phyloP scores from a whole-genome alignment of 2,888 invertebrate species.

The Clepsis dumicolana region DNA sequence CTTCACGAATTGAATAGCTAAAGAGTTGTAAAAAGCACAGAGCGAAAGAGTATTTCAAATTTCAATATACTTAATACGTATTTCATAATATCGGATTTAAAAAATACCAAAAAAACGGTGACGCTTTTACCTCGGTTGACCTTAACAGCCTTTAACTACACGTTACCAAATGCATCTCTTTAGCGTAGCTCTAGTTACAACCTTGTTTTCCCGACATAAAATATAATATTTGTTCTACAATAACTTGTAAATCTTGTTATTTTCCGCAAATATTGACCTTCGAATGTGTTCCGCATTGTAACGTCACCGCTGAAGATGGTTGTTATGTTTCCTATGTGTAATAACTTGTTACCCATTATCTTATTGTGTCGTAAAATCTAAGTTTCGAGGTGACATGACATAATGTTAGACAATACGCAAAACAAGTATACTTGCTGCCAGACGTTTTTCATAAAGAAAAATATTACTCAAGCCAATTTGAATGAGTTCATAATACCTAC shows the following conservation, averaged over 20 bases:
- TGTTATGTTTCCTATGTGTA: slow-evolving; percentile 37
- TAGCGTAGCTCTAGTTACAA: slow-evolving; percentile 49
- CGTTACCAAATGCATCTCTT: slow-evolving; percentile 31
- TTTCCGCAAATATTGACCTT: slow-evolving; percentile 55
- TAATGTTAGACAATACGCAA: not conserved
- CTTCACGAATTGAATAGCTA: no score
- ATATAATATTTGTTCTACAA: slow-evolving; percentile 54
- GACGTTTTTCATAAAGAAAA: no score
- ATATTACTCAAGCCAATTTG: no score
- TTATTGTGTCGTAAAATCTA: slow-evolving; percentile 24
- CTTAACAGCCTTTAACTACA: slow-evolving; percentile 45
- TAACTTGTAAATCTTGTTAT: slow-evolving; percentile 55
- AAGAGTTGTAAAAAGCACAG: no score
- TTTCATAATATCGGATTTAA: no score
- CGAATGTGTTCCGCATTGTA: slow-evolving; percentile 39
- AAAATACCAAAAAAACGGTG: no score
- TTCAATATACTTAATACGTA: no score
- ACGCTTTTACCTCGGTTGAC: no score
- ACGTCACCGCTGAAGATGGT: slow-evolving; percentile 51
- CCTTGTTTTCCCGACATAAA: slow-evolving; percentile 16
- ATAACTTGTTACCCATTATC: slow-evolving; percentile 35
- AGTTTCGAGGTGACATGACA: slow-evolving; percentile 22
- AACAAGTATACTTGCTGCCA: no score
- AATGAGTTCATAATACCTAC: no score
- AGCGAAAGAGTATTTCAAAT: no score